Evolutionary conservation across 2,888 invertebrate genomes (phyloP), one percentile per base, ranked within the genome.

Genomic region (Steromphala cineraria): DNA sequence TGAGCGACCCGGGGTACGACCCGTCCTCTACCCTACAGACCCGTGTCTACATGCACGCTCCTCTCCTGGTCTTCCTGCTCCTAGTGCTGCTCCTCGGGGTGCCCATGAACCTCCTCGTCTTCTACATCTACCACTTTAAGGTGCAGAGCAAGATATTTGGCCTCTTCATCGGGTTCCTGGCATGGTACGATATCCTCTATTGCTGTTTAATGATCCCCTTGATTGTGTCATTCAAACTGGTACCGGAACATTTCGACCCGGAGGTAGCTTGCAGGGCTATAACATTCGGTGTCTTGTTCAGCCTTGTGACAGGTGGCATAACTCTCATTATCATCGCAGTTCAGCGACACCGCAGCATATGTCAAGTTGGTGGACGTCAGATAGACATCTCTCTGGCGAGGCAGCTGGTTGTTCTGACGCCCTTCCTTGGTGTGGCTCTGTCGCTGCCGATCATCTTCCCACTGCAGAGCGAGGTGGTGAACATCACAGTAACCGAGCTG

Each of bases 281-380:
- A 10, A 36, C 40, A 17, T 71, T 71, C 19, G 40, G 71, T 7
- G 36, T 71, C 10, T 40, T 31, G n/a, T 71, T 36, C 36, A 71
- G 71, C 40, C 71, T 71, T 31, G 71, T 71, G 10, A 71, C 71
- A 71, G 71, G 36, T 17, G 71, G 71, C 19, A 71, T 71, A 4
- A 71, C 19, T 71, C 40, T 71, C 31, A 31, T 71, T 19, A 36
- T 40, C 19, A 40, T 71, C 36, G 71, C 71, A 40, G 40, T 71
- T 15, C 71, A 71, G 40, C 71, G 71, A 8, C 71, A 71, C 19
- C 71, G 71, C 17, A 71, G 71, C 19, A 40, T 71, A 31, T 71
- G 71, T 19, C 15, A 28, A 19, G 19, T 71, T 5, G 71, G 36
- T 8, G 19, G 31, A 19, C 28, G 36, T 40, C 71, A 31, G 71